Evolutionary conservation across 1,140 invertebrate species (phyloP).

Genomic region (Chionoecetes opilio): DNA sequence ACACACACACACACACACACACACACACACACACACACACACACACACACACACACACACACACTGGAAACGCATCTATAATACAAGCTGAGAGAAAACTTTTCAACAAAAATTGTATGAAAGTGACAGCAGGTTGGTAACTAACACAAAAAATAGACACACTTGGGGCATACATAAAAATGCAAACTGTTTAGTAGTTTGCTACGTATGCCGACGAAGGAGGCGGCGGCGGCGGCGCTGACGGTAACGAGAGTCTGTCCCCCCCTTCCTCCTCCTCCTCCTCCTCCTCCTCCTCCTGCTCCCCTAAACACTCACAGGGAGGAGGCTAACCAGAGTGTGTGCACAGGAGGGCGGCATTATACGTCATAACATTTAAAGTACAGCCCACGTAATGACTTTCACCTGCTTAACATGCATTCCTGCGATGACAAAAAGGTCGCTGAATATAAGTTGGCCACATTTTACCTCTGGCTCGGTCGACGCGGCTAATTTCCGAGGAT

Average conservation of each 20-base stretch:
- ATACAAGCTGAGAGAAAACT: not conserved
- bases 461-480: slow-evolving; percentile 46
- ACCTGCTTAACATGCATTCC: slow-evolving; percentile 67
- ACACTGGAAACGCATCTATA: not conserved
- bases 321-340: not conserved
- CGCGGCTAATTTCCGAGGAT: slow-evolving; percentile 50
- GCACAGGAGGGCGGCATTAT: slow-evolving; percentile 33
- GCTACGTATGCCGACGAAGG: not conserved
- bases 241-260: not conserved
- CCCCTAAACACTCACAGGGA: not conserved
- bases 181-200: slow-evolving; percentile 9
- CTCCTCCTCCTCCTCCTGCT: not conserved
- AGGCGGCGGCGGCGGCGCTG: not conserved
- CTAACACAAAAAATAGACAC: not conserved
- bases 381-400: slow-evolving; percentile 63
- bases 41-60: not conserved
- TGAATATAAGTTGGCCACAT: slow-evolving; percentile 65
- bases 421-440: slow-evolving; percentile 35
- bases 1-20: not conserved
- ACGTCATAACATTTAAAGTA: slow-evolving; percentile 57
- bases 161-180: slow-evolving; percentile 16
- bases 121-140: slow-evolving; percentile 15
- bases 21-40: not conserved
- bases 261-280: not conserved
- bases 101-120: not conserved